A percentile compares a stretch with the other conserved stretches of the same genome.
Conservation (phyloP, 2,888 invertebrate species). For the Nebria salina region DNA sequence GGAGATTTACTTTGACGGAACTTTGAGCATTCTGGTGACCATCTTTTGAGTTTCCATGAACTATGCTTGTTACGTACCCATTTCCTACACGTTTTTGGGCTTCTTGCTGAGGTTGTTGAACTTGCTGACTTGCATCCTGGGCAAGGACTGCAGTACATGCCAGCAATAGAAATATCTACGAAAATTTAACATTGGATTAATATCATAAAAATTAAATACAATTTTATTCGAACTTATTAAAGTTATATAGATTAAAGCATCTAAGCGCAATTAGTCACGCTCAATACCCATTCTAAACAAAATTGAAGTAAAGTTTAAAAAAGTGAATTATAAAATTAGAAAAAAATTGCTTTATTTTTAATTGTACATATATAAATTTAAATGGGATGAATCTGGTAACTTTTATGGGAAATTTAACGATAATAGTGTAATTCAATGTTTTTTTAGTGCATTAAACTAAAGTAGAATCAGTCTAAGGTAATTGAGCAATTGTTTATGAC, state of each 20-base stretch:
- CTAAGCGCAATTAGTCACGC: background rate
- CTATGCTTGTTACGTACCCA: constrained; percentile 52
- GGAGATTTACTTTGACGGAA: constrained; percentile 51
- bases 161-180: constrained; percentile 27
- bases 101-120: constrained; percentile 25
- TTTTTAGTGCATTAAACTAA: background rate
- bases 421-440: background rate
- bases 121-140: constrained; percentile 21
- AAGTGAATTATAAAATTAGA: too few relatives aligned
- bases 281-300: too few relatives aligned
- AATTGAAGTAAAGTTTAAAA: too few relatives aligned
- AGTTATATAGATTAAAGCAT: background rate
- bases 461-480: background rate
- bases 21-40: constrained; percentile 54
- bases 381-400: too few relatives aligned
- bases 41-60: constrained; percentile 52
- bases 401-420: too few relatives aligned
- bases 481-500: background rate
- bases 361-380: too few relatives aligned
- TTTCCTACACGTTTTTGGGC: constrained; percentile 45
- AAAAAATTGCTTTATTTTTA: too few relatives aligned
- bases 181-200: background rate
- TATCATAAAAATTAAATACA: background rate
- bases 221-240: background rate
- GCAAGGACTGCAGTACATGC: constrained; percentile 27